A percentile compares a stretch with the other conserved stretches of the same genome.
Conservation (phyloP, 2,888 invertebrate species). For the Drepanosiphum platanoidis region DNA sequence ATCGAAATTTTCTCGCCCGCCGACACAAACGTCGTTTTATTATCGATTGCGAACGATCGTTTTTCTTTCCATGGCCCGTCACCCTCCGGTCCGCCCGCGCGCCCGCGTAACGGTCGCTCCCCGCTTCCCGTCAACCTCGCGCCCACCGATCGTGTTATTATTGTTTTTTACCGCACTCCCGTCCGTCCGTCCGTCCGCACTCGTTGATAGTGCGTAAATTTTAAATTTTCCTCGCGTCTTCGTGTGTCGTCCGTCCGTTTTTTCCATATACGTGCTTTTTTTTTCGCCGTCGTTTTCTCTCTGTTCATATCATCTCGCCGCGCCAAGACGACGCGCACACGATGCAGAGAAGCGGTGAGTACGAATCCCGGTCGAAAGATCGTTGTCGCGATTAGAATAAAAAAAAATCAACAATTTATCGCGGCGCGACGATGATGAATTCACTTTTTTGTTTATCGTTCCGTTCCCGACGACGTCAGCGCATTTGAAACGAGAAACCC, state of each 20-base stretch:
- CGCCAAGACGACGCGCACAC: neutral
- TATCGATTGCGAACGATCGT: neutral
- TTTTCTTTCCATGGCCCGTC: constrained; percentile 43
- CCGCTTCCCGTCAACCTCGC: neutral
- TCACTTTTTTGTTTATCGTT: neutral
- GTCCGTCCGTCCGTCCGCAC: constrained; percentile 19
- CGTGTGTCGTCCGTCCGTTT: neutral
- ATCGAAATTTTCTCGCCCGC: neutral
- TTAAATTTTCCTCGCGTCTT: constrained; percentile 8
- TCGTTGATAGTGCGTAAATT: constrained; percentile 42
- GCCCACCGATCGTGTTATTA: neutral
- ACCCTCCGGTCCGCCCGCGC: neutral
- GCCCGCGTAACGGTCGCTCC: neutral
- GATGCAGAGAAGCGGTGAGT: constrained; percentile 63
- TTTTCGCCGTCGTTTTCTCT: neutral
- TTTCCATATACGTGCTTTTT: neutral
- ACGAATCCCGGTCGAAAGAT: neutral
- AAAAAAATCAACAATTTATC: too few species aligned
- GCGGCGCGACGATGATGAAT: neutral
- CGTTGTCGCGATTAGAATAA: too few species aligned
- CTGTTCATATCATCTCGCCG: neutral
- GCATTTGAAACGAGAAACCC: neutral
- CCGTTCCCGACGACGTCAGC: neutral
- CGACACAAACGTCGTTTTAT: too few species aligned
- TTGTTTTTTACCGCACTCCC: constrained; percentile 18